Conservation (phyloP, 2,888 invertebrate species). For the Drosophila algonquin region DNA sequence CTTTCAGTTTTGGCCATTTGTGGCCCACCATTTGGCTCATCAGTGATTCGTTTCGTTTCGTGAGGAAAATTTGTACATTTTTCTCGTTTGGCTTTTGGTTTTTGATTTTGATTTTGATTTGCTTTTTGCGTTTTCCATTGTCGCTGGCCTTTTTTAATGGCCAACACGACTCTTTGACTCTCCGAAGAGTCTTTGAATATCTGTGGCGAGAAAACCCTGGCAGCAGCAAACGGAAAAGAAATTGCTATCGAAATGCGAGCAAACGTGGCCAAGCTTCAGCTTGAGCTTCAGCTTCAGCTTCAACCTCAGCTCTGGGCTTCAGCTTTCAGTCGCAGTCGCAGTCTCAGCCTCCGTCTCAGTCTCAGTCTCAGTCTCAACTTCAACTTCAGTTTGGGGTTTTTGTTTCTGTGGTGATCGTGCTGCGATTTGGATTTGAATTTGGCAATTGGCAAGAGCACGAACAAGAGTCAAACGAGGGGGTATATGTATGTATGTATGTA, state of each 20-base stretch:
- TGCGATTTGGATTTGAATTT: constrained; percentile 77
- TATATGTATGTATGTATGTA: background rate
- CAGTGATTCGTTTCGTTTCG: constrained; percentile 53
- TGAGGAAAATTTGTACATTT: constrained; percentile 64
- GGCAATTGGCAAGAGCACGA: constrained; percentile 72
- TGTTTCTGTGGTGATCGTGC: constrained; percentile 61
- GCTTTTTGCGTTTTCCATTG: constrained; percentile 77
- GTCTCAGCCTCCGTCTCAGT: constrained; percentile 7
- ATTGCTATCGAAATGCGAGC: constrained; percentile 82
- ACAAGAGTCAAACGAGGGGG: constrained; percentile 25
- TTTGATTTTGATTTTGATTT: constrained; percentile 73
- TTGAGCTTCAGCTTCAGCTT: constrained; percentile 14
- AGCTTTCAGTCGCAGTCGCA: constrained; percentile 6
- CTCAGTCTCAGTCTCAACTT: constrained; percentile 17
- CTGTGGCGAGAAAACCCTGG: constrained; percentile 51
- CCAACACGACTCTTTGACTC: constrained; percentile 77
- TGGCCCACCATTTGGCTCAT: constrained; percentile 27
- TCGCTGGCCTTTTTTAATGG: constrained; percentile 71
- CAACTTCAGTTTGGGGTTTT: constrained; percentile 30
- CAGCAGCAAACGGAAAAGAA: constrained; percentile 61
- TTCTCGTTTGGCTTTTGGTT: constrained; percentile 28
- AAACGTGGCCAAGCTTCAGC: constrained; percentile 68
- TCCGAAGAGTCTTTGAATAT: constrained; percentile 41
- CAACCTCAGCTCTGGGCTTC: constrained; percentile 6
- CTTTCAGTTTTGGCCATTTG: constrained; percentile 26